Conservation (phyloP, 2,797 vertebrate genomes). For the Myoxocephalus aenaeus region DNA sequence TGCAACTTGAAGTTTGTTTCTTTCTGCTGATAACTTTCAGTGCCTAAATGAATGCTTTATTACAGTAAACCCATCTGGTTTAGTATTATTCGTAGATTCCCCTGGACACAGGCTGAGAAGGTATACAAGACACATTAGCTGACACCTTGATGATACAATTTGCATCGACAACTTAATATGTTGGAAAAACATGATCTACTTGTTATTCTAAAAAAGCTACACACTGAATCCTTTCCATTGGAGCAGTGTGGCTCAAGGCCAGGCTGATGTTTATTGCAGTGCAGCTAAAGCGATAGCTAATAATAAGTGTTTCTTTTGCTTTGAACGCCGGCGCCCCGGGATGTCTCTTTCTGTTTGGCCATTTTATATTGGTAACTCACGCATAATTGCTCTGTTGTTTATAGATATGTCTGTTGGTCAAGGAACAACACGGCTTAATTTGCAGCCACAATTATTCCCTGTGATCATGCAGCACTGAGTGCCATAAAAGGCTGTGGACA, state of each 20-base stretch:
- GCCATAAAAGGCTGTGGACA: constrained; percentile 39
- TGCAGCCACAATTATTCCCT: constrained; percentile 32
- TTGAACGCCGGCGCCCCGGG: not conserved
- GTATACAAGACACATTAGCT: not conserved
- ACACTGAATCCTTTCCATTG: constrained; percentile 9
- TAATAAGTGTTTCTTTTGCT: constrained; percentile 3
- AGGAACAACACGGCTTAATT: constrained; percentile 29
- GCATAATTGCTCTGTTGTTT: constrained; percentile 26
- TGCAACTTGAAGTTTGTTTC: not conserved
- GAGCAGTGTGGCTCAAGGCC: not conserved
- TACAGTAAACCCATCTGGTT: constrained; percentile 16
- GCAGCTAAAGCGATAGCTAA: not conserved
- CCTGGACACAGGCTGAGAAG: not conserved
- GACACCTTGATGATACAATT: not conserved
- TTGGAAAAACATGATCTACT: constrained; percentile 2
- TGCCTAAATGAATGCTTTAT: not conserved
- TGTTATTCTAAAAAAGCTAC: not conserved
- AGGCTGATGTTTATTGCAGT: constrained; percentile 9
- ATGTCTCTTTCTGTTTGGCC: constrained; percentile 1
- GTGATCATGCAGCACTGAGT: constrained; percentile 30
- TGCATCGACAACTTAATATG: not conserved
- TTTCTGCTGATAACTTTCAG: not conserved
- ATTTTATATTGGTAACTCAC: constrained; percentile 9
- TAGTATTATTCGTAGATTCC: not conserved
- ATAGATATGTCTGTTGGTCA: constrained; percentile 17